Evolutionary conservation across 53 echinoderm and acorn worm species (phyloP).

Genomic region (Luidia sarsii): DNA sequence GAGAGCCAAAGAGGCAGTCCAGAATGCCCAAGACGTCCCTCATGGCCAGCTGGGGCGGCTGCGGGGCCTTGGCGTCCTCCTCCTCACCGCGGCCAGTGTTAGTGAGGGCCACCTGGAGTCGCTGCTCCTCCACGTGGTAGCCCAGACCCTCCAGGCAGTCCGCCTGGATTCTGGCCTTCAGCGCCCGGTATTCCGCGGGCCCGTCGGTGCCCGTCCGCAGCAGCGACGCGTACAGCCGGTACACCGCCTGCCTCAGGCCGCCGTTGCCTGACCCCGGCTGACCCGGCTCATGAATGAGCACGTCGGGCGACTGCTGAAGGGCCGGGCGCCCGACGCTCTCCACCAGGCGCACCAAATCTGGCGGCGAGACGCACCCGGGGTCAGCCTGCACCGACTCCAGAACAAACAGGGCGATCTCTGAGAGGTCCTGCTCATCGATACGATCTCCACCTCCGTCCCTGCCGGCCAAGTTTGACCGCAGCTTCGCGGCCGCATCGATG

Average conservation of each 20-base stretch:
- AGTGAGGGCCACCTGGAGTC: background rate
- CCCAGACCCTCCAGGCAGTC: slow-evolving; percentile 4
- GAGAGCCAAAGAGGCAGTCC: background rate
- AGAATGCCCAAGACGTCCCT: slow-evolving; percentile 16
- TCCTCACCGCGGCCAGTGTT: background rate
- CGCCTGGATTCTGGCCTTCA: slow-evolving; percentile 19
- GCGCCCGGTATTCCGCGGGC: background rate
- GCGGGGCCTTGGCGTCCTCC: background rate
- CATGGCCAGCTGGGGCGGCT: background rate
- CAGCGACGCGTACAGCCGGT: slow-evolving; percentile 26
- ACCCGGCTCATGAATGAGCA: slow-evolving; percentile 19
- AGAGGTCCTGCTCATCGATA: background rate
- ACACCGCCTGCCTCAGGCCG: slow-evolving; percentile 6
- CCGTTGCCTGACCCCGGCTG: slow-evolving; percentile 21
- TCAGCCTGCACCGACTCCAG: background rate
- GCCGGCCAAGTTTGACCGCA: background rate
- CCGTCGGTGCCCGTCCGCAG: background rate
- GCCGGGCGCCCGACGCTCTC: background rate
- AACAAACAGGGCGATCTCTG: slow-evolving; percentile 15
- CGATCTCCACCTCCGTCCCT: background rate
- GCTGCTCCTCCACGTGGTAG: slow-evolving; percentile 33
- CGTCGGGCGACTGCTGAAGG: slow-evolving; percentile 21
- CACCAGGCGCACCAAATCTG: slow-evolving; percentile 2
- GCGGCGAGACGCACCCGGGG: background rate
- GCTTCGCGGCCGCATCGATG: slow-evolving; percentile 15